phyloP scores from a whole-genome alignment of 2,113 vertebrate species.

The Anguilla japonica region DNA sequence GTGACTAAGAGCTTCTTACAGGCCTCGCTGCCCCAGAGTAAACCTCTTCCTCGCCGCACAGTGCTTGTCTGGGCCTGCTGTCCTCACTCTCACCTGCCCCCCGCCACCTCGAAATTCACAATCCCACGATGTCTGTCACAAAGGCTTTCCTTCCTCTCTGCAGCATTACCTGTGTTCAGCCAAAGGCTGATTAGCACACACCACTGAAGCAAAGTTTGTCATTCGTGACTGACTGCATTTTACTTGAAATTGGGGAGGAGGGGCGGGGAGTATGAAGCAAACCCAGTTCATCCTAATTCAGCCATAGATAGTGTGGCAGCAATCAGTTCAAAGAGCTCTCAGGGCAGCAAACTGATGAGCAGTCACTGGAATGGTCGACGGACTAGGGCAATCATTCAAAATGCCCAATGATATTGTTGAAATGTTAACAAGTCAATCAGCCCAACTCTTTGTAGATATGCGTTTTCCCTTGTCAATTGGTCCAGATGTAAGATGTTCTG shows the following conservation, averaged over 20 bases:
- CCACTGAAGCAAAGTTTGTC: slow-evolving; percentile 51
- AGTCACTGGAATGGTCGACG: not conserved
- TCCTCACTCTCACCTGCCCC: not conserved
- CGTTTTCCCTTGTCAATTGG: not conserved
- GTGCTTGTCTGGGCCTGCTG: not conserved
- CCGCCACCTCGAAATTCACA: slow-evolving; percentile 38
- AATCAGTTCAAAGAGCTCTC: not conserved
- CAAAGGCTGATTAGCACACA: slow-evolving; percentile 61
- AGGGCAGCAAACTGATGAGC: not conserved
- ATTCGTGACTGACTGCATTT: slow-evolving; percentile 59
- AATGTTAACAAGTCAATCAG: not conserved
- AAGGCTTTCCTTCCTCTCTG: slow-evolving; percentile 58
- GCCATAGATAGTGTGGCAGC: not conserved
- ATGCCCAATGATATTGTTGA: not conserved
- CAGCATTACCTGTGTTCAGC: slow-evolving; percentile 67
- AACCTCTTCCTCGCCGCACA: slow-evolving; percentile 9
- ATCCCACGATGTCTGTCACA: slow-evolving; percentile 61
- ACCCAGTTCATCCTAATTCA: not conserved
- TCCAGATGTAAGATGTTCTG: not conserved
- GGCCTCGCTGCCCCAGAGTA: slow-evolving; percentile 12
- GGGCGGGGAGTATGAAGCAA: slow-evolving; percentile 38
- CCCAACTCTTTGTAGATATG: not conserved
- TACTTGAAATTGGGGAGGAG: slow-evolving; percentile 53
- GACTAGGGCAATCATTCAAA: slow-evolving; percentile 6
- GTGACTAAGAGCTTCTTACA: slow-evolving; percentile 17